phyloP scores from a whole-genome alignment of 2,888 invertebrate species.

The Ganaspis brasiliensis region DNA sequence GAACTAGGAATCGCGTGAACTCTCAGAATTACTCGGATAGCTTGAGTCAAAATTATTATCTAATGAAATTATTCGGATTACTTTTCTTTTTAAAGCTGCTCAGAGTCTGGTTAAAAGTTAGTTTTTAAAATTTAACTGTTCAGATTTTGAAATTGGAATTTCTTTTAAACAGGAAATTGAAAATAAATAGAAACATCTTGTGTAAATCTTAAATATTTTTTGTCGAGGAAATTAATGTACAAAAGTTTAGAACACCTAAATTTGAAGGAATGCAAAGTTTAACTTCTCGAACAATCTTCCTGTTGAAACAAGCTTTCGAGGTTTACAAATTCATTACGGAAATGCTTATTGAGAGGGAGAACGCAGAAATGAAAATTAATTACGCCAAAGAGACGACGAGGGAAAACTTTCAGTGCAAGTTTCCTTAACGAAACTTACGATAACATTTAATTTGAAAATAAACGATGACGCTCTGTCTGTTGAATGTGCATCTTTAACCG shows the following conservation, averaged over 20 bases:
- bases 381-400: neutral
- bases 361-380: constrained; percentile 23
- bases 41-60: neutral
- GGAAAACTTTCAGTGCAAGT: constrained; percentile 43
- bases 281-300: neutral
- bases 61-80: neutral
- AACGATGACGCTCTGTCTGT: neutral
- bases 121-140: no score
- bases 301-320: constrained; percentile 3
- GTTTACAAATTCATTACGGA: constrained; percentile 14
- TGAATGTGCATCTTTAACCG: neutral
- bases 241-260: neutral
- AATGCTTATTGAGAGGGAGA: constrained; percentile 7
- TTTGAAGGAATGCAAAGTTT: neutral
- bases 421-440: constrained; percentile 14
- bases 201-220: no score
- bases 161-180: no score
- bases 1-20: neutral
- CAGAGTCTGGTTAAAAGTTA: no score
- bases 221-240: no score
- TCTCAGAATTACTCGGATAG: neutral
- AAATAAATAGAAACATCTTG: no score
- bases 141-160: no score
- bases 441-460: neutral
- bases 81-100: neutral